phyloP scores from a whole-genome alignment of 2,797 vertebrate genomes.

The Paratrypauchen microcephalus region DNA sequence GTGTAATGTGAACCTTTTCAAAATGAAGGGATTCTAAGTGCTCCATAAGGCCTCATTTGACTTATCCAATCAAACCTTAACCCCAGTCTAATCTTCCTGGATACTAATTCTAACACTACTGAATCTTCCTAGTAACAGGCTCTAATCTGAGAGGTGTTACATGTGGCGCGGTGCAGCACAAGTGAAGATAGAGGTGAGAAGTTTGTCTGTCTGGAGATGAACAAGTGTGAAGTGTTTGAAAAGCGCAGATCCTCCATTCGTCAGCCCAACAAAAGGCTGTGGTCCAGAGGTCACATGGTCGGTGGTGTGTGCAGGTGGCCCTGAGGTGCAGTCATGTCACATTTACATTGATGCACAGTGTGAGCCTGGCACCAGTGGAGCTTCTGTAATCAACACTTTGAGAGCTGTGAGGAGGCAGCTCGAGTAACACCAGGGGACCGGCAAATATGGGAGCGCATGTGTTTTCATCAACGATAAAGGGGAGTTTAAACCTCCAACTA shows the following conservation, averaged over 20 bases:
- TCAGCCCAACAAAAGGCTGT: constrained; percentile 12
- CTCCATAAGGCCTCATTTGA: too few relatives aligned
- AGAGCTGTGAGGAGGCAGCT: constrained; percentile 52
- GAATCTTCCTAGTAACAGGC: constrained; percentile 64
- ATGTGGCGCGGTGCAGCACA: constrained; percentile 24
- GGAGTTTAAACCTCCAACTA: constrained; percentile 9
- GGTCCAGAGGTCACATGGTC: neutral
- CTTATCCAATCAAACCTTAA: neutral
- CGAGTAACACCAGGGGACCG: constrained; percentile 52
- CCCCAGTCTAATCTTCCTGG: constrained; percentile 29
- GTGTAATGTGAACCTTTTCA: too few relatives aligned
- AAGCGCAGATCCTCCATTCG: neutral
- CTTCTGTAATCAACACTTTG: constrained; percentile 64
- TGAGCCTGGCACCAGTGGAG: constrained; percentile 41
- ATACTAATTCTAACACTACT: constrained; percentile 15
- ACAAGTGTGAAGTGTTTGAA: constrained; percentile 53
- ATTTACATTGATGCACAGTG: constrained; percentile 12
- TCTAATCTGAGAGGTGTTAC: constrained; percentile 56
- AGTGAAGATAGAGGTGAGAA: constrained; percentile 42
- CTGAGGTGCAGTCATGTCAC: neutral
- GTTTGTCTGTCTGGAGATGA: constrained; percentile 47
- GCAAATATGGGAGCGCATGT: constrained; percentile 17
- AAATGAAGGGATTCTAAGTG: too few relatives aligned
- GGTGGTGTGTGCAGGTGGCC: neutral
- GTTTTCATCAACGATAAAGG: constrained; percentile 37